Conservation (phyloP, 2,888 invertebrate genomes). For the Adelphocoris suturalis region DNA sequence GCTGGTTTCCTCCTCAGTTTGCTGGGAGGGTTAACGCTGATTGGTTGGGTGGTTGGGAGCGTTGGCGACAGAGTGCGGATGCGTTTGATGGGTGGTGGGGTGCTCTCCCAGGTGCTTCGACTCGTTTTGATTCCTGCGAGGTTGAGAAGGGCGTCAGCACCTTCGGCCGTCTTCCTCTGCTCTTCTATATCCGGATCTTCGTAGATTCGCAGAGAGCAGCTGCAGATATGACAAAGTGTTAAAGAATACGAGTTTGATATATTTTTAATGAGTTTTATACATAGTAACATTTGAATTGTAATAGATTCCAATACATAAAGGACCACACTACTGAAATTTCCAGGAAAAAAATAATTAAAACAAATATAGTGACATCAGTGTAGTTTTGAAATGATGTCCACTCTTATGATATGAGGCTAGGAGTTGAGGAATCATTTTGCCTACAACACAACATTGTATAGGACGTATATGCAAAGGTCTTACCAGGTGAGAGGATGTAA, state of each 20-base stretch:
- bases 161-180: slow-evolving; percentile 86
- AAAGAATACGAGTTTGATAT: slow-evolving; percentile 5
- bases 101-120: slow-evolving; percentile 34
- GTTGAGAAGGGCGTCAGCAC: slow-evolving; percentile 88
- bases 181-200: slow-evolving; percentile 80
- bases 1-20: slow-evolving; percentile 69
- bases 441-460: too few relatives aligned
- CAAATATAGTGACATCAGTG: too few relatives aligned
- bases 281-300: too few relatives aligned
- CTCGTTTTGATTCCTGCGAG: slow-evolving; percentile 83
- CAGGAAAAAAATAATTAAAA: slow-evolving; percentile 21
- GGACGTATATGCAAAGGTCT: too few relatives aligned
- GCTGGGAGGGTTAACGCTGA: slow-evolving; percentile 50
- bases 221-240: slow-evolving; percentile 40
- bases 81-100: slow-evolving; percentile 59
- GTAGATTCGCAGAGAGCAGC: slow-evolving; percentile 72
- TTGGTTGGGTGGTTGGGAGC: slow-evolving; percentile 43
- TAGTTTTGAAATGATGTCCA: too few relatives aligned
- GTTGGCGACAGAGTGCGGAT: slow-evolving; percentile 64
- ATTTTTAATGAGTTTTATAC: too few relatives aligned
- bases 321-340: background rate
- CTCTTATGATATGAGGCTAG: too few relatives aligned
- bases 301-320: too few relatives aligned
- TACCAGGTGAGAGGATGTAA: too few relatives aligned
- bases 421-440: too few relatives aligned